phyloP scores from a whole-genome alignment of 1,140 invertebrate genomes.

The Hypsibius dujardini region DNA sequence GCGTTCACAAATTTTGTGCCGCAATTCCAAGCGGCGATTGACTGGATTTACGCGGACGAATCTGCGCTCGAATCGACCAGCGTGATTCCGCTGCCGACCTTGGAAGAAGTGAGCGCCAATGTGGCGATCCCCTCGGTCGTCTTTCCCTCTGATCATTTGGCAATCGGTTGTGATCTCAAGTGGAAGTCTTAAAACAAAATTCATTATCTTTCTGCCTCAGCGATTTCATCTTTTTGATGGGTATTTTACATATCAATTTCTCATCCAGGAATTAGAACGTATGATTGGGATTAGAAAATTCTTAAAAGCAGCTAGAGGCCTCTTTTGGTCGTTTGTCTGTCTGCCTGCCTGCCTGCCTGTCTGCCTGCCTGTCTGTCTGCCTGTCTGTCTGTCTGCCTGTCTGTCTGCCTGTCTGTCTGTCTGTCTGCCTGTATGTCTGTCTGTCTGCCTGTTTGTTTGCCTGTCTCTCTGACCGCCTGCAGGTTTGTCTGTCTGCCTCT shows the following conservation, averaged over 20 bases:
- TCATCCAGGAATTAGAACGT: not conserved
- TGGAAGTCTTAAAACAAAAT: constrained; percentile 32
- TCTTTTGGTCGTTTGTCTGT: too few relatives aligned
- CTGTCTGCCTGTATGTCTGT: too few relatives aligned
- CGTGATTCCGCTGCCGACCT: constrained; percentile 54
- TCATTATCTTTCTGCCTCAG: not conserved
- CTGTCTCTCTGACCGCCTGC: too few relatives aligned
- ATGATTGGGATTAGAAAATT: too few relatives aligned
- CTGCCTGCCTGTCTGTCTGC: too few relatives aligned
- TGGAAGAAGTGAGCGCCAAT: constrained; percentile 49
- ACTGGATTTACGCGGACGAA: constrained; percentile 66
- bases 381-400: too few relatives aligned
- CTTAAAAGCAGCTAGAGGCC: too few relatives aligned
- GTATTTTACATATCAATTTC: not conserved
- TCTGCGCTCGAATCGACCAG: constrained; percentile 31
- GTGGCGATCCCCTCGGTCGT: constrained; percentile 61
- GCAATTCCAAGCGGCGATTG: constrained; percentile 64
- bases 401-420: too few relatives aligned
- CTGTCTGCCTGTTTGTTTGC: too few relatives aligned
- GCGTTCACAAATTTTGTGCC: constrained; percentile 66
- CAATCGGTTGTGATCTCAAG: constrained; percentile 59
- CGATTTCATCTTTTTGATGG: not conserved
- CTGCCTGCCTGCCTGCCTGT: too few relatives aligned
- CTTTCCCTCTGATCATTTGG: constrained; percentile 79
- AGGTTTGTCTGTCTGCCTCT: too few relatives aligned